Percentiles rank a stretch among this genome's conserved stretches.
Conservation (phyloP, 2,113 vertebrate species). For the Solea solea region DNA sequence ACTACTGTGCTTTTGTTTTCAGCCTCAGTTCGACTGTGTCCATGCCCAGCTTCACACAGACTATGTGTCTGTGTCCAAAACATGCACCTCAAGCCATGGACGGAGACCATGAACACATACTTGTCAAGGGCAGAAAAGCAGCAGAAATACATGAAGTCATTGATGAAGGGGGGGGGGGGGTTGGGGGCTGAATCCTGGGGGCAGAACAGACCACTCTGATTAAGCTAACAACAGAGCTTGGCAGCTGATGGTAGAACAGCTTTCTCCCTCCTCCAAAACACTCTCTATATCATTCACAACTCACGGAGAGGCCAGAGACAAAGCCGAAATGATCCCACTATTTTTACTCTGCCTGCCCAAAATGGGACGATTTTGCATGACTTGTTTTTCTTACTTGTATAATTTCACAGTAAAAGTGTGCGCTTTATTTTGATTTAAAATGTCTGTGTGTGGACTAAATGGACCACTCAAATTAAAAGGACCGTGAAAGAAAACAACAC, state of each 20-base stretch:
- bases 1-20: slow-evolving; percentile 18
- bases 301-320: slow-evolving; percentile 49
- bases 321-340: slow-evolving; percentile 45
- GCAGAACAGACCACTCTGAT: slow-evolving; percentile 38
- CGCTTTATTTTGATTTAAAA: too few species aligned
- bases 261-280: slow-evolving; percentile 58
- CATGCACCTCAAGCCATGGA: too few species aligned
- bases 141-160: background rate
- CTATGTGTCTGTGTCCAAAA: too few species aligned
- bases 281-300: slow-evolving; percentile 30
- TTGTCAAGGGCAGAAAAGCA: background rate
- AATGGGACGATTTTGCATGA: slow-evolving; percentile 24
- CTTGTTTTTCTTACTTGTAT: background rate
- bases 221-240: slow-evolving; percentile 38
- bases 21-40: background rate
- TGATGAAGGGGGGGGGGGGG: background rate
- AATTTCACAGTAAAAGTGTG: background rate
- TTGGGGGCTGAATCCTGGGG: background rate
- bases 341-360: slow-evolving; percentile 41
- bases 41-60: too few species aligned
- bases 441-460: slow-evolving; percentile 10
- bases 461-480: slow-evolving; percentile 2
- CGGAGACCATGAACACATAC: too few species aligned
- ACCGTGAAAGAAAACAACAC: background rate
- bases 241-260: slow-evolving; percentile 55